Evolutionary conservation across 53 echinoderm and acorn worm genomes (phyloP), one percentile per base, ranked within the genome.

Genomic region (Echinarachnius parma): DNA sequence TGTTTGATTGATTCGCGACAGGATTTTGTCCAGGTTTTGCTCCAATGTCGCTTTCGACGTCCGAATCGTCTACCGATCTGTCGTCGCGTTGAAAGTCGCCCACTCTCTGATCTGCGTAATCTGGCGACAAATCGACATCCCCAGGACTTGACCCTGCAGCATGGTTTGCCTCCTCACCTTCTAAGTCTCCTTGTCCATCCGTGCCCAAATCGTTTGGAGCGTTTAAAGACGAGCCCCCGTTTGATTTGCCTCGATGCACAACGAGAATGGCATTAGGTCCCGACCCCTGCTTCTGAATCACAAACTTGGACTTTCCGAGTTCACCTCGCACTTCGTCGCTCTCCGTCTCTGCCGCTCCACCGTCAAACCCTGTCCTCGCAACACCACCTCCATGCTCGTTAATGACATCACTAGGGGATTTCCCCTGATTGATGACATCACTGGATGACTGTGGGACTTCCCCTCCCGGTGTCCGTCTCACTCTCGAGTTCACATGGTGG

Each of bases 401-500:
- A 15, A 19, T 46, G 48, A 28, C 21, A 53, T 53, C 37, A 21
- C 22, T 5, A 2, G 44, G 62, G n/a, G 44, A 4, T 11, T 42
- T 63, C 76, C 47, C 70, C 82, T 26, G 64, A 34, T 1, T 53
- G 49, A 13, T n/a, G n/a, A n/a, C n/a, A n/a, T n/a, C n/a, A n/a
- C n/a, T n/a, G n/a, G n/a, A 34, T 59, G 22, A 14, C 83, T 2
- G 32, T 13, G 59, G 60, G 66, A 14, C 27, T 48, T 18, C 48
- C 48, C 66, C 48, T 29, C 16, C n/a, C 31, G 34, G 37, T 19
- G 31, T 22, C 28, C 31, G 69, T 42, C 37, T 53, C 14, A 72
- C 85, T 36, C 95, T 84, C 22, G 87, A 87, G 58, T 79, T 71
- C 47, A 84, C 66, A 66, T 95, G 95, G 47, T 95, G 89, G 21